Evolutionary conservation across 2,113 vertebrate species (phyloP).

Genomic region (Pangasianodon hypophthalmus): DNA sequence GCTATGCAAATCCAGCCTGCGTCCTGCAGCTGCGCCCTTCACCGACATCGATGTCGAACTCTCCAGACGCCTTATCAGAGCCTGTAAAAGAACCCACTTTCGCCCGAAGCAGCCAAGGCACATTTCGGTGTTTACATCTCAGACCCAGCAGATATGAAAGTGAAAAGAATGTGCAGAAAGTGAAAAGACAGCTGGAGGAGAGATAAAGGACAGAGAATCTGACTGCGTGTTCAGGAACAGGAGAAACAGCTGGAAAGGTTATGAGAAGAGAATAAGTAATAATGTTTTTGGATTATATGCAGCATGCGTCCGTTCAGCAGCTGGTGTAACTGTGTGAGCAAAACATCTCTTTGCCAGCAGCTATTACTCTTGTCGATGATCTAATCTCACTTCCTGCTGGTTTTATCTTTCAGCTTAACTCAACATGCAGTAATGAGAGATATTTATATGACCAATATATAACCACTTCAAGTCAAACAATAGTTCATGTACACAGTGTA

Average conservation of each 20-base stretch:
- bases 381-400: neutral
- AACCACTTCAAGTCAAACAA: neutral
- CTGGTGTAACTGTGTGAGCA: slow-evolving; percentile 9
- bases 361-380: slow-evolving; percentile 2
- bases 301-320: neutral
- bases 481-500: neutral
- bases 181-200: slow-evolving; percentile 28
- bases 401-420: neutral
- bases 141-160: slow-evolving; percentile 26
- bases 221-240: neutral
- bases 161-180: slow-evolving; percentile 18
- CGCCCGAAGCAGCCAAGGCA: neutral
- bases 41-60: slow-evolving; percentile 11
- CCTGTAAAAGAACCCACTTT: neutral
- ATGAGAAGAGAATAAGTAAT: neutral
- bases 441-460: slow-evolving; percentile 5
- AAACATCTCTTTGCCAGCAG: neutral
- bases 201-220: slow-evolving; percentile 12
- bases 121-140: neutral
- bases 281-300: slow-evolving; percentile 7
- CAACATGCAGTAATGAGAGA: neutral
- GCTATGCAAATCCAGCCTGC: slow-evolving; percentile 37
- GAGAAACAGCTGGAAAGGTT: neutral
- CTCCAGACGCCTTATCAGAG: slow-evolving; percentile 17
- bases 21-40: slow-evolving; percentile 21